Evolutionary conservation across 1,140 invertebrate species (phyloP).

Genomic region (Pseudoatta argentina): DNA sequence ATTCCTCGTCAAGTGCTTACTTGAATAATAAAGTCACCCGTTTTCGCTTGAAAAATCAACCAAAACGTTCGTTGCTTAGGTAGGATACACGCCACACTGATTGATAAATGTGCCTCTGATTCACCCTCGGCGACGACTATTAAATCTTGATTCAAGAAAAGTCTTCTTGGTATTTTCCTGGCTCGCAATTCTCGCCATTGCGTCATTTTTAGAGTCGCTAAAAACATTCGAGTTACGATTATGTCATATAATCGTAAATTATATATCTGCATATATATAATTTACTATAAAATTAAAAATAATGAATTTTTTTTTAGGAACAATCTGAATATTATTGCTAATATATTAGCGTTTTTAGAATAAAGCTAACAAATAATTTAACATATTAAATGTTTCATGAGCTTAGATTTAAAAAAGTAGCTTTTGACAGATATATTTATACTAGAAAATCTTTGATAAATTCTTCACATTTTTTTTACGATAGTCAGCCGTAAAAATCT

Average conservation of each 20-base stretch:
- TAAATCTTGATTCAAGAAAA: conserved; percentile 71
- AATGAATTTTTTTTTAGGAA: not conserved
- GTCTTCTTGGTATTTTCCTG: conserved; percentile 70
- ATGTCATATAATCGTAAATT: too few species aligned
- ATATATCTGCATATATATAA: not conserved
- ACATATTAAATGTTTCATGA: not conserved
- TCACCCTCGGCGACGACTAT: conserved; percentile 47
- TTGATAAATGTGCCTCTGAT: conserved; percentile 43
- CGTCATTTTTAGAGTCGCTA: conserved; percentile 64
- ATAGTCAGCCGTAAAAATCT: too few species aligned
- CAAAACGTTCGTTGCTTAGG: conserved; percentile 62
- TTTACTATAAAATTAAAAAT: conserved; percentile 2
- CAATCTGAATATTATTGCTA: not conserved
- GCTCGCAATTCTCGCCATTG: conserved; percentile 66
- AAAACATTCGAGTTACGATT: not conserved
- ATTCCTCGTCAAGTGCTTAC: conserved; percentile 36
- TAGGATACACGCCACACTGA: conserved; percentile 69
- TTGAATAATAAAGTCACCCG: conserved; percentile 75
- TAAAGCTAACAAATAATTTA: not conserved
- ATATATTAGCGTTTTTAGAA: not conserved
- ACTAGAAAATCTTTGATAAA: not conserved
- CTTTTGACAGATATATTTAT: conserved; percentile 2
- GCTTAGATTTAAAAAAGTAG: not conserved
- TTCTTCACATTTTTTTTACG: too few species aligned
- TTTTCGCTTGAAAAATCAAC: conserved; percentile 72